These are phyloP conservation scores for Monodelphis domestica DNA, from an alignment of 2,797 vertebrate species.

Conservation along the genomic window DNA sequence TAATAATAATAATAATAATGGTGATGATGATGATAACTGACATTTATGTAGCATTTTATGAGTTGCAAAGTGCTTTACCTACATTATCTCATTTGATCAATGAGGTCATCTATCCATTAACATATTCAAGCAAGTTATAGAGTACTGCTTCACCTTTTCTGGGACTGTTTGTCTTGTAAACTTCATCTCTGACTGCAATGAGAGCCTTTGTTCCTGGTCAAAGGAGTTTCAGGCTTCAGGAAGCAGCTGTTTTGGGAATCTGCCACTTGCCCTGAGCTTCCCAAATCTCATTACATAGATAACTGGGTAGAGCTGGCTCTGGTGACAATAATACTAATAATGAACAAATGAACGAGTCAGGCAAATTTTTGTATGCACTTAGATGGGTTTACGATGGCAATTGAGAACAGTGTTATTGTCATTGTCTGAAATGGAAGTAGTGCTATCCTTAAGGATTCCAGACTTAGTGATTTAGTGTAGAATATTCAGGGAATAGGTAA, in stretches of 20 bases:
- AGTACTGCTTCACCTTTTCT: background rate
- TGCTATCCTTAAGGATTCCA: background rate
- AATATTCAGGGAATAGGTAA: background rate
- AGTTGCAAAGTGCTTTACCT: background rate
- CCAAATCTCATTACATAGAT: background rate
- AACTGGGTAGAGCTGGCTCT: background rate
- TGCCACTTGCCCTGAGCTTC: background rate
- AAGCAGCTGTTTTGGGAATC: background rate
- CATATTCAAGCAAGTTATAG: constrained; percentile 2
- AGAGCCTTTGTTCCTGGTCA: background rate
- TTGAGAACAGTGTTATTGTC: background rate
- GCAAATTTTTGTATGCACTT: background rate
- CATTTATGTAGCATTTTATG: background rate
- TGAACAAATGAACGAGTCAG: background rate
- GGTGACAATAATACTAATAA: background rate
- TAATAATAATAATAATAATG: background rate
- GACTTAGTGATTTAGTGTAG: background rate
- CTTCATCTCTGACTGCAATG: background rate
- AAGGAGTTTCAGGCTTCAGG: background rate
- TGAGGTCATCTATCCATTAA: background rate
- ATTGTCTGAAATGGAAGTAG: background rate
- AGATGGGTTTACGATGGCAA: background rate
- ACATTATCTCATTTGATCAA: constrained; percentile 38
- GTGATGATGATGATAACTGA: background rate
- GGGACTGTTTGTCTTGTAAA: background rate